phyloP scores from a whole-genome alignment of 2,113 vertebrate species.

The Acrocephalus kingi region DNA sequence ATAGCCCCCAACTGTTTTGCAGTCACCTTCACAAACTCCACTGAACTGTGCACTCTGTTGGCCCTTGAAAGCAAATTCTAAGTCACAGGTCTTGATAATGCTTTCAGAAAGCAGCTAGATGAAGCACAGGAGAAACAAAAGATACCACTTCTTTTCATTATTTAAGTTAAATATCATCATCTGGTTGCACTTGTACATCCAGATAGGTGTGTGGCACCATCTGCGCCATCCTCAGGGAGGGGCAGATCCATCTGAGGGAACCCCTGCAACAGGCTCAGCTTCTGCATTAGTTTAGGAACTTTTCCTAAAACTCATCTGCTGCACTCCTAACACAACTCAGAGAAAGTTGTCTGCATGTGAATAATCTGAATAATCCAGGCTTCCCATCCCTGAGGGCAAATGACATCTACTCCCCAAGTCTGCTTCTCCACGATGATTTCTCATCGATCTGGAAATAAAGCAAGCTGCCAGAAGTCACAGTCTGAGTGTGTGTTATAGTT shows the following conservation, averaged over 20 bases:
- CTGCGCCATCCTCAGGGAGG: neutral
- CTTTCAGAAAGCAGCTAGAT: neutral
- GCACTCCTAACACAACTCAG: neutral
- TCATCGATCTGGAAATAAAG: constrained; percentile 31
- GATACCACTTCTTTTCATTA: neutral
- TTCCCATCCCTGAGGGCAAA: neutral
- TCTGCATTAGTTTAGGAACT: neutral
- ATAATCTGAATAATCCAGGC: neutral
- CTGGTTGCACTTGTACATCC: neutral
- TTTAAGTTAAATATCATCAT: neutral
- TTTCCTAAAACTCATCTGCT: neutral
- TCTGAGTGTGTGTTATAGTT: neutral
- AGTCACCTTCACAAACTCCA: neutral
- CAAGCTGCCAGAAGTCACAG: neutral
- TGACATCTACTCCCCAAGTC: neutral
- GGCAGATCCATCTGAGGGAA: neutral
- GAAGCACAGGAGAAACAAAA: neutral
- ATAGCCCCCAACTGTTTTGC: neutral
- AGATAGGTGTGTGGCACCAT: neutral
- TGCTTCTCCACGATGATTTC: neutral
- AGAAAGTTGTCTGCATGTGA: accelerated
- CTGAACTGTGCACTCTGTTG: neutral
- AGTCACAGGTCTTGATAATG: neutral
- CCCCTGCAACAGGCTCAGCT: neutral
- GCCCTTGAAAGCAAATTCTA: neutral